phyloP scores from a whole-genome alignment of 2,888 invertebrate species.

The Cantharis flavilabris region DNA sequence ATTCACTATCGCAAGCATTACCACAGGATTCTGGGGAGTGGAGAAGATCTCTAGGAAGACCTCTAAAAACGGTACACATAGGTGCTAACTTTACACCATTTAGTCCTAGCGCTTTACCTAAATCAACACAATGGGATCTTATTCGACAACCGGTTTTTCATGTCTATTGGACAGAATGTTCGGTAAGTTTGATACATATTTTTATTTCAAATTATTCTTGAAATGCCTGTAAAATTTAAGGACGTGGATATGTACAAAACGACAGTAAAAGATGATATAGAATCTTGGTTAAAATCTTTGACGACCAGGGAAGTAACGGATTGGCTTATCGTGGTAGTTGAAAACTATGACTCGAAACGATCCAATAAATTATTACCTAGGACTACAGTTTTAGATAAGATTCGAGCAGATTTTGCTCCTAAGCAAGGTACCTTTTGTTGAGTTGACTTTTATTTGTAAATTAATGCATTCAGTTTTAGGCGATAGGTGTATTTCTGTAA shows the following conservation, averaged over 20 bases:
- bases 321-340: constrained; percentile 93
- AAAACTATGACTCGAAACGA: constrained; percentile 88
- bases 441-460: background rate
- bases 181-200: constrained; percentile 62
- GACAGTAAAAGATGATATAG: constrained; percentile 86
- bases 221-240: constrained; percentile 57
- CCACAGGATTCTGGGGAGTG: constrained; percentile 90
- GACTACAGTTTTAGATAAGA: constrained; percentile 92
- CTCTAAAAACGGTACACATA: constrained; percentile 81
- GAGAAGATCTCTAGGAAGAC: constrained; percentile 87
- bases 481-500: constrained; percentile 84
- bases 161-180: constrained; percentile 94
- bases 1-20: constrained; percentile 76
- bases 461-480: constrained; percentile 43
- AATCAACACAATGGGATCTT: constrained; percentile 75
- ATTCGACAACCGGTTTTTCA: constrained; percentile 90
- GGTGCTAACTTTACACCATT: constrained; percentile 83
- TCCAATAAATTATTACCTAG: constrained; percentile 89
- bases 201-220: background rate
- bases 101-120: constrained; percentile 73
- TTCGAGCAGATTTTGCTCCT: constrained; percentile 89
- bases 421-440: constrained; percentile 68
- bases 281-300: constrained; percentile 82
- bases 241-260: constrained; percentile 92
- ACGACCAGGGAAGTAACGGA: constrained; percentile 77